Base-by-base conservation (phyloP, 2,888 invertebrate genomes). In the Agrotis puta region DNA sequence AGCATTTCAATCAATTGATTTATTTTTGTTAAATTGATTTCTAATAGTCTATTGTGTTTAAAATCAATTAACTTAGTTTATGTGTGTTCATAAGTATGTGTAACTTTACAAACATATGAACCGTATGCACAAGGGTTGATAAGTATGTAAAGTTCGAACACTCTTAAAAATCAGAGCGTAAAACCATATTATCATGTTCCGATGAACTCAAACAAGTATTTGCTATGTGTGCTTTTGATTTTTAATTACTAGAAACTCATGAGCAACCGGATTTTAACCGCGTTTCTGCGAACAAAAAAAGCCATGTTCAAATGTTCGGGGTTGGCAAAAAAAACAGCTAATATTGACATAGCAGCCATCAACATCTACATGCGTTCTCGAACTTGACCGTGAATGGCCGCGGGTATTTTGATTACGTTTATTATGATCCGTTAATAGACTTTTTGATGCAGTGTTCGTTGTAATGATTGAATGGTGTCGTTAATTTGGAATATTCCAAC, bases 261-360 rank as follows among this genome's bases (percentile, higher is more conserved):
- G 47, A 39, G 56, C 77, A 89, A 88, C 90, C 90, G 86, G 89
- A 87, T 70, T 85, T 74, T 83, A 78, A 89, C 89, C 87, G 77
- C 89, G 90, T 92, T 92, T 91, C 90, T 90, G 87, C 74, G 59
- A 78, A 85, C 89, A 92, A 92, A 91, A 91, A 91, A 91, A 91
- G 79, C 76, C 63, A 65, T 81, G 72, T 77, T 74, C 72, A 71
- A 78, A 81, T 79, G 56, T 70, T 69, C 53, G 64, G 43, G 59
- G 66, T 67, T 67, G 63, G 74, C 56, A 82, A 85, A 88, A 87
- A 65, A 65, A 87, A 79, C n/a, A 82, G 70, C 69, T 79, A 88
- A 88, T 88, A 88, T 89, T 90, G 83, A 88, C 84, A 77, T 75
- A 74, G 81, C 71, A 78, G 79, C 78, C 81, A 83, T 79, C 75